Base-by-base conservation (phyloP, 2,113 vertebrate species). In the Bombycilla garrulus region DNA sequence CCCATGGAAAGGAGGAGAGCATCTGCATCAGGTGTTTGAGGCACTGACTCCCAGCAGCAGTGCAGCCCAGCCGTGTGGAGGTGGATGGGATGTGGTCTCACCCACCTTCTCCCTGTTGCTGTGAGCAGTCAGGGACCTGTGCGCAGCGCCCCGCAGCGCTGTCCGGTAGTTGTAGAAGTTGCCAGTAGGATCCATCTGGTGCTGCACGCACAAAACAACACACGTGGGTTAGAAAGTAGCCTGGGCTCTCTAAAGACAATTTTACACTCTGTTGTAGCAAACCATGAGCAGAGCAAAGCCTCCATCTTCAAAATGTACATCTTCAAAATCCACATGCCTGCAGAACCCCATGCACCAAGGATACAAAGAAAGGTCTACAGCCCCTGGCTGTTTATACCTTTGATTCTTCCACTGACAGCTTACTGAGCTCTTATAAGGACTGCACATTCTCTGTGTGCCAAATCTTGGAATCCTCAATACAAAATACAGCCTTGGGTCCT, bases 91-190 rank as follows among this genome's bases (percentile, higher is more conserved):
- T 7, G 44, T 3, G 47, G 6, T 70, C 45, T 22, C 62, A 70
- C 96, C 18, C 81, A 98, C 98, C 97, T 98, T 98, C 95, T 98
- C 98, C 72, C 93, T 93, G 74, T 98, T 98, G 96, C 98, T 98
- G 95, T 98, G 98, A 2, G 98, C 98, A 0, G 98, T 98, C 29
- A 98, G 97, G 9, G 97, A 98, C 21, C 97, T 93, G 93, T 98
- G 98, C 14, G 98, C 98, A 7, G 98, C 98, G 2, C 98, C 98
- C 2, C 98, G 93, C 80, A 98, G 58, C 2, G 98, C 98, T 21
- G 98, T 98, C 71, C 98, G 95, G 78, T 98, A 98, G 97, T 98
- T 98, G 88, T 97, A 98, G 96, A 98, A 98, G 82, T 98, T 98
- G 31, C 98, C 98, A 1, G 98, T 98, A 5, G 98, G 98, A 73